These are phyloP conservation scores for Plumapathes pennacea DNA, from an alignment of 92 coral and sea anemone genomes.

Conservation along the genomic window DNA sequence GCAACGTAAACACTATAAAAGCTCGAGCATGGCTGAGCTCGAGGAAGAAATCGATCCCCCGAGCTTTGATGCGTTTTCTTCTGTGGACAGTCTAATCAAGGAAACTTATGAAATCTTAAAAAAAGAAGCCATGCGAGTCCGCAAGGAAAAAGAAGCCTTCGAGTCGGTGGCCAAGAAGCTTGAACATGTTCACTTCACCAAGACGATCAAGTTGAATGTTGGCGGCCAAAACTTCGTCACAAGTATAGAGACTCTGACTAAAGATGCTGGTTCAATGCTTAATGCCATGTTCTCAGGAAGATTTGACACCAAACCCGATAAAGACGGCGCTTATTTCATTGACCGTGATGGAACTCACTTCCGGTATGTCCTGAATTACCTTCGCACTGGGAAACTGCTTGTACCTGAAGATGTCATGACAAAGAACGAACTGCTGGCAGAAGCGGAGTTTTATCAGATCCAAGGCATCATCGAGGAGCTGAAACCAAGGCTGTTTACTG, in stretches of 20 bases:
- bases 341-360: constrained; percentile 79
- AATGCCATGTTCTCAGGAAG: constrained; percentile 77
- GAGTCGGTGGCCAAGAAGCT: constrained; percentile 64
- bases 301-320: constrained; percentile 67
- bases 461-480: constrained; percentile 57
- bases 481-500: constrained; percentile 28
- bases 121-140: constrained; percentile 19
- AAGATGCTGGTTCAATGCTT: constrained; percentile 74
- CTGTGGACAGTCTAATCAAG: constrained; percentile 1
- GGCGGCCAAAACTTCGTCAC: constrained; percentile 73
- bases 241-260: constrained; percentile 49
- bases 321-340: constrained; percentile 72
- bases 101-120: constrained; percentile 4
- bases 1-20: too few relatives aligned
- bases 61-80: constrained; percentile 4
- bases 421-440: constrained; percentile 46
- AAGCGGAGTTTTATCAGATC: constrained; percentile 74
- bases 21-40: too few relatives aligned
- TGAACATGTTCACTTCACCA: constrained; percentile 53
- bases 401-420: constrained; percentile 43
- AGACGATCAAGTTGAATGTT: constrained; percentile 56
- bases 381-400: constrained; percentile 58
- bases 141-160: constrained; percentile 35
- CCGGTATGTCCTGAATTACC: constrained; percentile 58
- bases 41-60: constrained; percentile 1